Base-by-base conservation (phyloP, 1,140 invertebrate genomes). In the Meloidogyne floridensis region DNA sequence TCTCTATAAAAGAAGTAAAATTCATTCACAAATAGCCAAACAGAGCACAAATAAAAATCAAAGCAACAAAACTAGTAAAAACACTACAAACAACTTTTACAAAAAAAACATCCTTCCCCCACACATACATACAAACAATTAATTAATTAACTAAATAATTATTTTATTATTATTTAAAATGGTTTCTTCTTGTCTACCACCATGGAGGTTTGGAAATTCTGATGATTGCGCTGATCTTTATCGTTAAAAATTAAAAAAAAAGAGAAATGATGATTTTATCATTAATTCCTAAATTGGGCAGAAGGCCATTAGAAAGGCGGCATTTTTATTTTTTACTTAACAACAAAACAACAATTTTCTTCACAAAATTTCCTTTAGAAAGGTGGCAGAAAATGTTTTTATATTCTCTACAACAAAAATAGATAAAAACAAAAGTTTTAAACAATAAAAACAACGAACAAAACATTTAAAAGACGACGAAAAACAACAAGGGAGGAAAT, bases 281-380 rank as follows among this genome's bases (percentile, higher is more conserved):
- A n/a, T 65, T 18, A 65, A 65, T 65, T 59, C 13, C n/a, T 7
- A 65, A n/a, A 13, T 65, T 65, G 59, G 59, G 15, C 59, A 65
- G n/a, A 65, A 65, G 15, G 59, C 59, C 59, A 65, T n/a, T 65
- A 18, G 59, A 65, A 65, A 65, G 59, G 59, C n/a, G 59, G n/a
- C 5, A 13, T 65, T 65, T 5, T n/a, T n/a, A 47, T 47, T 47
- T 47, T 32, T 32, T 32, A 32, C 32, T 32, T 32, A 32, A 32
- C 32, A 32, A 32, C 32, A 32, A 32, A 47, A 47, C 59, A 7
- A 18, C 5, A 65, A 65, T 65, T 65, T n/a, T 65, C 5, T n/a
- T 65, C n/a, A 65, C 15, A 65, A 65, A n/a, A 65, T 65, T 65
- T 65, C 59, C 59, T n/a, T 65, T 65, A n/a, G 59, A 65, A 65